A percentile compares a stretch with the other conserved stretches of the same genome.
These are phyloP conservation scores for Autographa gamma DNA, from an alignment of 2,888 invertebrate genomes.

Conservation along the genomic window DNA sequence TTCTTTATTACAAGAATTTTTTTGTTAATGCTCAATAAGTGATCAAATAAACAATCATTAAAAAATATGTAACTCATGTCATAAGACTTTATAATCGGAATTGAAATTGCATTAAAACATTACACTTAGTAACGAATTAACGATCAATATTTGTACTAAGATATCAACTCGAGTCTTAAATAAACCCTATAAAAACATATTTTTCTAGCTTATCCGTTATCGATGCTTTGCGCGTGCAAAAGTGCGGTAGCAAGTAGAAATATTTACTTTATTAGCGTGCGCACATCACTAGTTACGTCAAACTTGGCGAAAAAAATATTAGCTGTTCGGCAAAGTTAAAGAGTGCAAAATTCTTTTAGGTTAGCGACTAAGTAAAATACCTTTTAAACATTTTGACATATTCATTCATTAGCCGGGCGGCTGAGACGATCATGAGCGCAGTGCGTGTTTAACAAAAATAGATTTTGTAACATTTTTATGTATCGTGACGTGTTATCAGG, in stretches of 20 bases:
- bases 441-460: conserved; percentile 86
- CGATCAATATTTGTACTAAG: too few species aligned
- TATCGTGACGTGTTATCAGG: conserved; percentile 83
- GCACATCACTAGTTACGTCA: conserved; percentile 67
- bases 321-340: conserved; percentile 63
- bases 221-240: background rate
- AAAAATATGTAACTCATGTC: too few species aligned
- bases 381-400: conserved; percentile 61
- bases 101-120: too few species aligned
- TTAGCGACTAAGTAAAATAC: conserved; percentile 49
- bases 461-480: conserved; percentile 84
- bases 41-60: too few species aligned
- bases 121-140: too few species aligned
- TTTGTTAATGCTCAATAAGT: too few species aligned
- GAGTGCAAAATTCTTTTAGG: conserved; percentile 43
- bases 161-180: too few species aligned
- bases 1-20: too few species aligned
- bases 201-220: background rate
- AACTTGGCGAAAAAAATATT: conserved; percentile 58
- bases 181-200: too few species aligned
- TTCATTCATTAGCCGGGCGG: conserved; percentile 72
- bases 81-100: too few species aligned
- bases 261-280: conserved; percentile 1
- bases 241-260: background rate
- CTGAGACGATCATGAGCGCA: conserved; percentile 78